phyloP scores from a whole-genome alignment of 2,113 vertebrate species.

The Gymnocephalus cernua region DNA sequence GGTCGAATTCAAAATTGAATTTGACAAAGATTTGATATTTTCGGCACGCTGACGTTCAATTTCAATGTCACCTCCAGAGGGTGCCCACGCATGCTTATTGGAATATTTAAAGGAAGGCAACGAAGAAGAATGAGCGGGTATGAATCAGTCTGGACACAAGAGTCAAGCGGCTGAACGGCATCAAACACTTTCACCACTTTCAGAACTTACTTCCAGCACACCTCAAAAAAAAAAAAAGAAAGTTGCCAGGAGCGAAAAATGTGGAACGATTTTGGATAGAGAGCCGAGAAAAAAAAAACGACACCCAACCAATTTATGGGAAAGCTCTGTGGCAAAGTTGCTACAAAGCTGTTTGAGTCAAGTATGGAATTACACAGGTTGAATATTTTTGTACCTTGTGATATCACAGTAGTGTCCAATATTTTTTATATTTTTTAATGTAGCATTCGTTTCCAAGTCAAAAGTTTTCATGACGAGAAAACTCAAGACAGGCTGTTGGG shows the following conservation, averaged over 20 bases:
- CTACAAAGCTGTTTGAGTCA: constrained; percentile 45
- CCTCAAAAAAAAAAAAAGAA: constrained; percentile 17
- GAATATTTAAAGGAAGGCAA: constrained; percentile 66
- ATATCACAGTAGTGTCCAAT: not conserved
- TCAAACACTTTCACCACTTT: constrained; percentile 75
- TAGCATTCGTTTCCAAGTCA: not conserved
- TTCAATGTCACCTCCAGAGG: constrained; percentile 75
- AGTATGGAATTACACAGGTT: constrained; percentile 30
- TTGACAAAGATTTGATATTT: constrained; percentile 72
- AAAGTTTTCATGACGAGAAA: constrained; percentile 11
- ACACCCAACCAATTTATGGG: constrained; percentile 57
- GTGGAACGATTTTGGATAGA: constrained; percentile 59
- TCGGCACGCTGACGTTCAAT: constrained; percentile 51
- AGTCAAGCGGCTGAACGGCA: constrained; percentile 57
- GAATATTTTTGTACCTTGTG: not conserved
- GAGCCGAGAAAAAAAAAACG: constrained; percentile 44
- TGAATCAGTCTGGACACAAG: constrained; percentile 54
- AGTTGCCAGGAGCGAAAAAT: constrained; percentile 57
- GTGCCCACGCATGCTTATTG: constrained; percentile 59
- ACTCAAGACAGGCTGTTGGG: not conserved
- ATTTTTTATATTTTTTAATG: constrained; percentile 4
- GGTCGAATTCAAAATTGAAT: constrained; percentile 58
- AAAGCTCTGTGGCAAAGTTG: constrained; percentile 51
- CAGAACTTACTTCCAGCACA: constrained; percentile 56
- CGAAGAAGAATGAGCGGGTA: constrained; percentile 65